Evolutionary conservation across 2,888 invertebrate species (phyloP).

Genomic region (Dryobotodes eremita): DNA sequence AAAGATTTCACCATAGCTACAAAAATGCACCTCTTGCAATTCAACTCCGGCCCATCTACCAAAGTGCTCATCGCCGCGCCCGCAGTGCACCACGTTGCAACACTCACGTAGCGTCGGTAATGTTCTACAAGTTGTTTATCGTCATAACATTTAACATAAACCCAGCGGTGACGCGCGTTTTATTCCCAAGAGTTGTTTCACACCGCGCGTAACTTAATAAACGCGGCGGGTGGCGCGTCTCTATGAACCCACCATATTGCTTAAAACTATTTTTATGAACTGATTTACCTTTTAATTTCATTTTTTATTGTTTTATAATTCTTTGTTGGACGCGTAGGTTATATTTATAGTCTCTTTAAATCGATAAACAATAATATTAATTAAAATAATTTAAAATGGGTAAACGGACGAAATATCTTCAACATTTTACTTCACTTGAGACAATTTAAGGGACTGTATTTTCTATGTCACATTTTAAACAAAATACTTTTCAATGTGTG

Average conservation of each 20-base stretch:
- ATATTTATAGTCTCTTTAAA: background rate
- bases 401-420: background rate
- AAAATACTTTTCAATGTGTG: background rate
- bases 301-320: slow-evolving; percentile 19
- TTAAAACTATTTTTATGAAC: slow-evolving; percentile 40
- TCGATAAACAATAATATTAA: background rate
- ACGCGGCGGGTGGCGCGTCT: slow-evolving; percentile 46
- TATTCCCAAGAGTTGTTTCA: slow-evolving; percentile 57
- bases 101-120: slow-evolving; percentile 59
- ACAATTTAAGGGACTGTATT: background rate
- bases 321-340: background rate
- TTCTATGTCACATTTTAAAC: background rate
- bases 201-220: slow-evolving; percentile 40
- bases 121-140: slow-evolving; percentile 81
- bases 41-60: slow-evolving; percentile 50
- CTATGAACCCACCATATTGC: slow-evolving; percentile 15
- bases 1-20: background rate
- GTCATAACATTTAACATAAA: slow-evolving; percentile 80
- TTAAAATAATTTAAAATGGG: background rate
- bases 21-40: background rate
- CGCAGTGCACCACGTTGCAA: slow-evolving; percentile 68
- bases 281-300: slow-evolving; percentile 48
- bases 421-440: background rate
- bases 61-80: slow-evolving; percentile 22
- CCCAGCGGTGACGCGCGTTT: slow-evolving; percentile 71